Evolutionary conservation across 1,140 invertebrate genomes (phyloP).

Genomic region (Phthorimaea operculella): DNA sequence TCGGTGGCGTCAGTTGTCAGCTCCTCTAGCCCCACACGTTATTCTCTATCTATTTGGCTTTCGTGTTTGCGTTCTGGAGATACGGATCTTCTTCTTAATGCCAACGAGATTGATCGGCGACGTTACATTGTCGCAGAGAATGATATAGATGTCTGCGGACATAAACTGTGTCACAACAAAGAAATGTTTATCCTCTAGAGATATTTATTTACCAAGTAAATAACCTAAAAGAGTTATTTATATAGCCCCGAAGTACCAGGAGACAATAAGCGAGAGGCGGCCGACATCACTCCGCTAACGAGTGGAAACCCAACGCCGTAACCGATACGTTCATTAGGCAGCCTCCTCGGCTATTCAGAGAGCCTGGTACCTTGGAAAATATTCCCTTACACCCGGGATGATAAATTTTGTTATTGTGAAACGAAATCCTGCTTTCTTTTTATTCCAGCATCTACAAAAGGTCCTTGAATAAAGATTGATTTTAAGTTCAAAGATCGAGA

Average conservation of each 20-base stretch:
- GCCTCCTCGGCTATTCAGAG: conserved; percentile 31
- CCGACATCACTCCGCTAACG: conserved; percentile 37
- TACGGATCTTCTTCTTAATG: too few relatives aligned
- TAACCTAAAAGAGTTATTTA: background rate
- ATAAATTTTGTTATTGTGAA: background rate
- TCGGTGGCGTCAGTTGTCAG: background rate
- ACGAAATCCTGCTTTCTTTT: background rate
- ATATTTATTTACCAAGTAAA: background rate
- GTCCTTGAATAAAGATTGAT: too few relatives aligned
- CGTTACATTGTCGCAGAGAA: too few relatives aligned
- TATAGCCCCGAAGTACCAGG: conserved; percentile 24
- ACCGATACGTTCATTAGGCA: conserved; percentile 53
- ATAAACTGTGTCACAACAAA: too few relatives aligned
- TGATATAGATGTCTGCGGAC: too few relatives aligned
- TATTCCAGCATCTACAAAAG: background rate
- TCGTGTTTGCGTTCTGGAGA: too few relatives aligned
- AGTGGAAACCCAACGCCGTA: conserved; percentile 45
- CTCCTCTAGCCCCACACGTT: background rate
- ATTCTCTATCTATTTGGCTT: too few relatives aligned
- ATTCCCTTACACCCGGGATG: conserved; percentile 25
- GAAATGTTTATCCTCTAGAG: too few relatives aligned
- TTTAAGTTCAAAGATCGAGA: too few relatives aligned
- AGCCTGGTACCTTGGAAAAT: conserved; percentile 27
- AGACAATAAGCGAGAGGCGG: conserved; percentile 33
- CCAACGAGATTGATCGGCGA: too few relatives aligned